phyloP scores from a whole-genome alignment of 2,797 vertebrate genomes.

The Trachops cirrhosus region DNA sequence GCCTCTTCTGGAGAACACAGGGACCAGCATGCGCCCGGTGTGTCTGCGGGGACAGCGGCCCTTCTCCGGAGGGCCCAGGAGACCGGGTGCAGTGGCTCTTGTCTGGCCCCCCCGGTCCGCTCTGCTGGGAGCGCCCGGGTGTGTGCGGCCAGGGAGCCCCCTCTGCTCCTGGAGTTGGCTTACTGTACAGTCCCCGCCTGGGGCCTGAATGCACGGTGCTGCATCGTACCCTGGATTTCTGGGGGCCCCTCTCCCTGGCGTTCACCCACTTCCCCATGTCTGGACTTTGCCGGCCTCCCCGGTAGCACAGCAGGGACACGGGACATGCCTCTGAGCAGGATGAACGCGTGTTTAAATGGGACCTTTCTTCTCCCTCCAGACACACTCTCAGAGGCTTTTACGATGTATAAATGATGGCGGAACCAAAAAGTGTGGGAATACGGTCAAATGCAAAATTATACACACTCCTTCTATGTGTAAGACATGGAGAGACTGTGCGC shows the following conservation, averaged over 20 bases:
- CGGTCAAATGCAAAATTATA: not conserved
- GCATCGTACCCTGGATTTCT: not conserved
- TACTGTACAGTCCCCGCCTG: fast-evolving
- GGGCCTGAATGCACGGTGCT: fast-evolving
- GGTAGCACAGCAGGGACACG: not conserved
- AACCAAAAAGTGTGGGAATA: fast-evolving
- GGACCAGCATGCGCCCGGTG: fast-evolving
- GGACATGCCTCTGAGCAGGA: fast-evolving
- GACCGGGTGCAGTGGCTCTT: fast-evolving
- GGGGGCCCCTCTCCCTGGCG: too few relatives aligned
- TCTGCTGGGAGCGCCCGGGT: too few relatives aligned
- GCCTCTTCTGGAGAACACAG: not conserved
- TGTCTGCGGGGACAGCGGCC: not conserved
- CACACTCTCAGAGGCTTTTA: not conserved
- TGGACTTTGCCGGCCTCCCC: fast-evolving
- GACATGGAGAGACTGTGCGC: not conserved
- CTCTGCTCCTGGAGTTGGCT: not conserved
- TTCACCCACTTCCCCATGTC: too few relatives aligned
- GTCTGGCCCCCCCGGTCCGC: not conserved
- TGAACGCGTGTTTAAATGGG: fast-evolving
- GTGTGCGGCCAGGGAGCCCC: too few relatives aligned
- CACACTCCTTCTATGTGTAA: too few relatives aligned
- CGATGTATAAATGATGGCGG: too few relatives aligned
- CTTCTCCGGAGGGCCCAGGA: not conserved
- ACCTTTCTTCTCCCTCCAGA: not conserved